Conservation (phyloP, 2,113 vertebrate species). For the Eira barbara region DNA sequence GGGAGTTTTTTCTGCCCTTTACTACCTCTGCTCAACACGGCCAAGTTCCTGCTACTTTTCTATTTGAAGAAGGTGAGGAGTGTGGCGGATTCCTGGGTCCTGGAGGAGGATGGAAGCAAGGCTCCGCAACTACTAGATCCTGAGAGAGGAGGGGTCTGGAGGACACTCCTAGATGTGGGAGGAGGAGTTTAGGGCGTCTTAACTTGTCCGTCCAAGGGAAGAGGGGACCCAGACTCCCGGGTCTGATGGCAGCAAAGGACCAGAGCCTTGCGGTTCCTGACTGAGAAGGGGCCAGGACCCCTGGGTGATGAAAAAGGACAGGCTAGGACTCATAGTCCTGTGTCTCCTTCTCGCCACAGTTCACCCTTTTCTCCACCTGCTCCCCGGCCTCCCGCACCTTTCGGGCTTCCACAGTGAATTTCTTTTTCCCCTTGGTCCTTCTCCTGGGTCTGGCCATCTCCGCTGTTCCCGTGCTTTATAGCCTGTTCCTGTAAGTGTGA, state of each 20-base stretch:
- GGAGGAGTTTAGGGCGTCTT: constrained; percentile 61
- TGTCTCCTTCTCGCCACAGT: constrained; percentile 72
- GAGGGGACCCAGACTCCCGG: background rate
- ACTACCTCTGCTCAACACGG: constrained; percentile 88
- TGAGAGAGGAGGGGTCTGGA: background rate
- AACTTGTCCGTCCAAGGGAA: background rate
- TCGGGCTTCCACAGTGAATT: constrained; percentile 88
- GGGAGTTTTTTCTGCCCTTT: constrained; percentile 92
- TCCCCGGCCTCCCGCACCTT: constrained; percentile 88
- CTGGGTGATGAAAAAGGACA: background rate
- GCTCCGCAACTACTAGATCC: background rate
- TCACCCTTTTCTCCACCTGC: constrained; percentile 88
- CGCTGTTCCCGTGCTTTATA: constrained; percentile 85
- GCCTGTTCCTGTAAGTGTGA: constrained; percentile 85
- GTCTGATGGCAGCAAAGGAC: background rate
- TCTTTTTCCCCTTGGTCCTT: constrained; percentile 91
- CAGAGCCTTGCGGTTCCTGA: background rate
- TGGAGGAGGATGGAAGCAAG: background rate
- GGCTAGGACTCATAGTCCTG: background rate
- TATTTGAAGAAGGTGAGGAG: constrained; percentile 88
- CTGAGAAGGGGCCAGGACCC: background rate
- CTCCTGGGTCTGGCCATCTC: constrained; percentile 87
- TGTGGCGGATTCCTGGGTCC: background rate
- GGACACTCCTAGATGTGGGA: constrained; percentile 56
- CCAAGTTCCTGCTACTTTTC: constrained; percentile 90